These are phyloP conservation scores for Platygyra sinensis DNA, from an alignment of 64 coral and sea anemone species.

Conservation along the genomic window DNA sequence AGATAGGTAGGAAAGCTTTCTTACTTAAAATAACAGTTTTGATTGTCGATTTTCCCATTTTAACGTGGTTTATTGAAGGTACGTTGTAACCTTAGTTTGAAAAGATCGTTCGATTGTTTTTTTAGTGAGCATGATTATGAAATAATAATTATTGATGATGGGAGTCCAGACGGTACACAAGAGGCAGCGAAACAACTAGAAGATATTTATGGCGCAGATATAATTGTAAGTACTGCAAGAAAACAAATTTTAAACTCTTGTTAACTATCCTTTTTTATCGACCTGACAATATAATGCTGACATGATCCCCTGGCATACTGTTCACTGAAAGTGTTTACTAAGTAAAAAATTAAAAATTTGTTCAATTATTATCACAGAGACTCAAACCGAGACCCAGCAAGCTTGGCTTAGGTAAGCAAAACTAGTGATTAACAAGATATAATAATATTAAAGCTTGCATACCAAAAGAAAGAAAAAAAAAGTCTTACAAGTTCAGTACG, in stretches of 20 bases:
- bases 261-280: neutral
- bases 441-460: too few species aligned
- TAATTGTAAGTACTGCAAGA: slow-evolving; percentile 76
- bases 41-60: neutral
- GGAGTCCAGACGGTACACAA: slow-evolving; percentile 97
- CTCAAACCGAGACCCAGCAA: slow-evolving; percentile 90
- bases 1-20: slow-evolving; percentile 52
- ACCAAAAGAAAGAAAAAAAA: too few species aligned
- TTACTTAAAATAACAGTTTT: neutral
- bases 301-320: too few species aligned
- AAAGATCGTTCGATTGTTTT: slow-evolving; percentile 3
- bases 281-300: too few species aligned
- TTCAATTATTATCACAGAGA: slow-evolving; percentile 44
- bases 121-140: slow-evolving; percentile 87
- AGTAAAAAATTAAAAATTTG: neutral
- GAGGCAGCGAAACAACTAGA: slow-evolving; percentile 95
- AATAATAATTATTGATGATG: slow-evolving; percentile 98
- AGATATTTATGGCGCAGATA: slow-evolving; percentile 90
- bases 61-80: neutral
- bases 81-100: too few species aligned
- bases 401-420: slow-evolving; percentile 89
- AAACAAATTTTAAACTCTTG: neutral
- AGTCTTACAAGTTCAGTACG: too few species aligned
- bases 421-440: too few species aligned
- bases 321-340: too few species aligned